Evolutionary conservation across 1,140 invertebrate genomes (phyloP), one percentile per base, ranked within the genome.

Genomic region (Pomacea maculata): DNA sequence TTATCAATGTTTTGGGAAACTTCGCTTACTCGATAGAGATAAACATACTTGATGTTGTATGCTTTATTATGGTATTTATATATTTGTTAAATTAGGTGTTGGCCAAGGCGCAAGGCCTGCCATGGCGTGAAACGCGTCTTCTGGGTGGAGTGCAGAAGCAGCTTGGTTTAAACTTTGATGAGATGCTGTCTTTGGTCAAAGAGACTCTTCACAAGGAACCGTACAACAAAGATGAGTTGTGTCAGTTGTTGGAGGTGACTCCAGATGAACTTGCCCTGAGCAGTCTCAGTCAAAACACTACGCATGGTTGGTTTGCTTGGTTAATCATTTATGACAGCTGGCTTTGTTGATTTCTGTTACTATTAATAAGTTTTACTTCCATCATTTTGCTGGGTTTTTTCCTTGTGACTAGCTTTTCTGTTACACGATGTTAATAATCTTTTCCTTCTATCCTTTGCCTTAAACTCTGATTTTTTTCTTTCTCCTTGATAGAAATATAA

Each of bases 161-260:
- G 9, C 90, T 96, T 21, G 92, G 90, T 15, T 90, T 94, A 71
- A 93, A 91, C 82, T 92, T 97, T 25, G 89, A 93, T 71, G 94
- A 96, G 86, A 95, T 97, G 94, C 91, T 94, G 74, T 79, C 89
- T 12, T 85, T 96, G 55, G 95, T 96, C 2, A 88, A 93, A 52
- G 88, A 94, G 71, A 88, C 92, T 78, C 90, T 98, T 19, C 94
- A 95, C 83, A 92, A 94, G 84, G 93, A 94, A 61, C 92, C 94
- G 0, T 99, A 98, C 87, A 94, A 93, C 21, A 94, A 95, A 84
- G 89, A 93, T 17, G 97, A 99, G 92, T 93, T 99, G 81, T 93
- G 93, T 83, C 76, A 93, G 65, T 89, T 94, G 72, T 92, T 98
- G 76, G 88, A 82, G 65, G 93, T 96, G 0, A 93, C 92, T 64